Conservation (phyloP, 2,113 vertebrate species). For the Labeo catla region DNA sequence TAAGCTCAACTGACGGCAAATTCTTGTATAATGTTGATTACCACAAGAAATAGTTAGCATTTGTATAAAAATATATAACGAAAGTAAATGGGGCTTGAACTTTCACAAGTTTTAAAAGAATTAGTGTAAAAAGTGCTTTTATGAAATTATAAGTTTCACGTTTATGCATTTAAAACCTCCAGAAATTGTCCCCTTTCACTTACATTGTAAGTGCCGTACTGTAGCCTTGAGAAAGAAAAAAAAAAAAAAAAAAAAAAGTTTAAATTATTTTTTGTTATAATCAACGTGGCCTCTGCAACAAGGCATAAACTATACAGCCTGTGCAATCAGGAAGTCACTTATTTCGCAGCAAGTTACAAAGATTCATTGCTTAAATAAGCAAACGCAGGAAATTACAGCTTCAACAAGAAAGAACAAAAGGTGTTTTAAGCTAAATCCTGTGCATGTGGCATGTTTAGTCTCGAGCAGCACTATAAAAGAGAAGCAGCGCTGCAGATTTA, state of each 20-base stretch:
- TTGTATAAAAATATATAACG: too few relatives aligned
- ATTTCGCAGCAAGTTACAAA: constrained; percentile 7
- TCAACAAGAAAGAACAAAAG: constrained; percentile 13
- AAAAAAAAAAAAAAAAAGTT: neutral
- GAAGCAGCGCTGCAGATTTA: constrained; percentile 37
- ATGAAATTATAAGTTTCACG: neutral
- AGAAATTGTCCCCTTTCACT: neutral
- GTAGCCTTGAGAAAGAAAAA: neutral
- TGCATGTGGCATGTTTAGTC: constrained; percentile 35
- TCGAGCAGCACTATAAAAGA: neutral
- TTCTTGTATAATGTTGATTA: neutral
- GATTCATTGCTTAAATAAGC: constrained; percentile 5
- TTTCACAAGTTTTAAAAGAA: neutral
- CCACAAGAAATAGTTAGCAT: neutral
- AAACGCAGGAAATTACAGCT: constrained; percentile 16
- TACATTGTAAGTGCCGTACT: neutral
- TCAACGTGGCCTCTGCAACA: neutral
- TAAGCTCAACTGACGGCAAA: neutral
- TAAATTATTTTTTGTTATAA: neutral
- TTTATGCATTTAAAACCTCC: neutral
- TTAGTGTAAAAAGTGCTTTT: neutral
- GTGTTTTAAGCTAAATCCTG: constrained; percentile 29
- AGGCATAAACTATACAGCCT: neutral
- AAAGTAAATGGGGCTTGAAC: neutral
- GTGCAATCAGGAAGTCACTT: constrained; percentile 6